A percentile compares a stretch with the other conserved stretches of the same genome.
These are phyloP conservation scores for Aricia artaxerxes DNA, from an alignment of 2,888 invertebrate genomes.

Conservation along the genomic window DNA sequence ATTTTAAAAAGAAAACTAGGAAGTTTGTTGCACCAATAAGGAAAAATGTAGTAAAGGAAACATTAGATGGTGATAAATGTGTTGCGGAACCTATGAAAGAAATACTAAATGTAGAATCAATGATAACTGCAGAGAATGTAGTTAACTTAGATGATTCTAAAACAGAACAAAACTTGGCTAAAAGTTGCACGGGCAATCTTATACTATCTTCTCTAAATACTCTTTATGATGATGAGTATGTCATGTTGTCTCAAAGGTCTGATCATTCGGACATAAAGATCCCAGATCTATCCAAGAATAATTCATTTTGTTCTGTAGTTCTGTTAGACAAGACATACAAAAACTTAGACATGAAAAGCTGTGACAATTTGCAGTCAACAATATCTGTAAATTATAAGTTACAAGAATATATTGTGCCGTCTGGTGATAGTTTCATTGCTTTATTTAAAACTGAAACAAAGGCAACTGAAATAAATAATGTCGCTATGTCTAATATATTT, in stretches of 20 bases:
- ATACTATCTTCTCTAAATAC: constrained; percentile 59
- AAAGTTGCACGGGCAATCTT: constrained; percentile 45
- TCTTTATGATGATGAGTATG: constrained; percentile 53
- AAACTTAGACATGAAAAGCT: constrained; percentile 61
- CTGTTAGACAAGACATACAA: constrained; percentile 61
- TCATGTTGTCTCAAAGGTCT: constrained; percentile 36
- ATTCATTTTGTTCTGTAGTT: constrained; percentile 53
- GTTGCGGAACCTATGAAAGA: constrained; percentile 8
- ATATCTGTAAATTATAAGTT: constrained; percentile 30
- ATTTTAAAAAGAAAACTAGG: constrained; percentile 39
- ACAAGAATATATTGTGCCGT: constrained; percentile 48
- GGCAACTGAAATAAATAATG: constrained; percentile 39
- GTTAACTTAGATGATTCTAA: neutral
- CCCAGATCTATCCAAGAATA: constrained; percentile 44
- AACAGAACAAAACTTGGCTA: constrained; percentile 39
- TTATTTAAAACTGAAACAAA: constrained; percentile 48
- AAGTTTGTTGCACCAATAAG: constrained; percentile 58
- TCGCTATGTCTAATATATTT: constrained; percentile 54
- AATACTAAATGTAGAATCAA: neutral
- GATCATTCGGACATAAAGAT: constrained; percentile 37
- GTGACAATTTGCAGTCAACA: constrained; percentile 44
- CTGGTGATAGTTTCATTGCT: constrained; percentile 50
- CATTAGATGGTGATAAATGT: neutral
- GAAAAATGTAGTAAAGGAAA: constrained; percentile 30
- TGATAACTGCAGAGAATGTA: neutral